phyloP scores from a whole-genome alignment of 2,113 vertebrate genomes.

The Scomber colias region DNA sequence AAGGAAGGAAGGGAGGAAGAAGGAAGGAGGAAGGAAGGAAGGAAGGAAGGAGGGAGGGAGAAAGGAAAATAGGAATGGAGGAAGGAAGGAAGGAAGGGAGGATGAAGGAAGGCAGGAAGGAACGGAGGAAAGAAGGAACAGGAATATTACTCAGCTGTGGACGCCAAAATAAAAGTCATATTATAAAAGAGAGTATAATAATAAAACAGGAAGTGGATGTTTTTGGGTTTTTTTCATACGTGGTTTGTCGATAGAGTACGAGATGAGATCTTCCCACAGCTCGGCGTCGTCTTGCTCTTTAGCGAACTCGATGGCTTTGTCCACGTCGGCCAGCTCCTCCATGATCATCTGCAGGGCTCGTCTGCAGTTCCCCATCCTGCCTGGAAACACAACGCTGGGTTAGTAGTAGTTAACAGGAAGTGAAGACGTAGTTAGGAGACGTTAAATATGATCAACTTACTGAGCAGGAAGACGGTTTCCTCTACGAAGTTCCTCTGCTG shows the following conservation, averaged over 20 bases:
- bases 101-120: too few species aligned
- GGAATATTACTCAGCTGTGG: slow-evolving; percentile 77
- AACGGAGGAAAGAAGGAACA: too few species aligned
- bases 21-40: too few species aligned
- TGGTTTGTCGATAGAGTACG: slow-evolving; percentile 98
- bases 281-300: slow-evolving; percentile 98
- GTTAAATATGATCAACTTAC: slow-evolving; percentile 86
- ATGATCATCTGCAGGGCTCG: slow-evolving; percentile 99
- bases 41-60: too few species aligned
- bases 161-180: background rate
- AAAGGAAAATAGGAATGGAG: too few species aligned
- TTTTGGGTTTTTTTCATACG: slow-evolving; percentile 87
- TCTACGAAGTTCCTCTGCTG: slow-evolving; percentile 98
- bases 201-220: background rate
- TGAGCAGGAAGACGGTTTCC: slow-evolving; percentile 97
- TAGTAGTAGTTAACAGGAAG: background rate
- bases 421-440: background rate
- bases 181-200: background rate
- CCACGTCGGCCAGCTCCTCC: slow-evolving; percentile 94
- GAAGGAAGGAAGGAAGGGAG: too few species aligned
- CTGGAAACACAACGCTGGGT: slow-evolving; percentile 75
- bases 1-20: too few species aligned
- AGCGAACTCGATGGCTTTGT: slow-evolving; percentile 99
- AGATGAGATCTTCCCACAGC: slow-evolving; percentile 98
- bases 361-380: slow-evolving; percentile 98